A percentile compares a stretch with the other conserved stretches of the same genome.
phyloP scores from a whole-genome alignment of 2,888 invertebrate species.

The Cephus sareptanus region DNA sequence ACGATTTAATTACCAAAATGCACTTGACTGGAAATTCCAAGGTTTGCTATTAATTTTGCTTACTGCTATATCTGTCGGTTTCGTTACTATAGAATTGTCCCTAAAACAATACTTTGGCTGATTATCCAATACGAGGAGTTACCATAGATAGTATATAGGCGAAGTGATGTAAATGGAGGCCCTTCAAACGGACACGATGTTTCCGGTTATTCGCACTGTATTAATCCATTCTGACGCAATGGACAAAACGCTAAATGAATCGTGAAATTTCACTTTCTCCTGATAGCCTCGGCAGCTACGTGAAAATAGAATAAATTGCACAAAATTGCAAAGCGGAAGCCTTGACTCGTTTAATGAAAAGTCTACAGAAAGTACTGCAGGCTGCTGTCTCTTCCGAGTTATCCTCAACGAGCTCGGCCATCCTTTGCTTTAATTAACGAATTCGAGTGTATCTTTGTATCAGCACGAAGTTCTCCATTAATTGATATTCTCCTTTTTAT shows the following conservation, averaged over 20 bases:
- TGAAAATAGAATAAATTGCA: slow-evolving; percentile 42
- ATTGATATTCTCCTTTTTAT: neutral
- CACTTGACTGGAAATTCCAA: neutral
- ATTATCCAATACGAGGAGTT: neutral
- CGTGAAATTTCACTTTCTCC: slow-evolving; percentile 48
- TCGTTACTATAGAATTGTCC: neutral
- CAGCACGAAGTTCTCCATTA: neutral
- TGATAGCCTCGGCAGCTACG: slow-evolving; percentile 8
- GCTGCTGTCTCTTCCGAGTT: neutral
- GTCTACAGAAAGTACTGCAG: slow-evolving; percentile 32
- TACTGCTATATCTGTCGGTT: too few species aligned
- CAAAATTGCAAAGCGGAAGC: slow-evolving; percentile 33
- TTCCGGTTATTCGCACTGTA: slow-evolving; percentile 48
- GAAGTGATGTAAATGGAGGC: slow-evolving; percentile 8
- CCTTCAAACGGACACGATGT: slow-evolving; percentile 31
- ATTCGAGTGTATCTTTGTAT: slow-evolving; percentile 21
- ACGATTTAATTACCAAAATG: neutral
- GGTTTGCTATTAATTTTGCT: neutral
- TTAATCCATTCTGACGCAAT: slow-evolving; percentile 44
- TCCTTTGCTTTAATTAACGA: slow-evolving; percentile 48
- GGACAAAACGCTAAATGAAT: slow-evolving; percentile 55
- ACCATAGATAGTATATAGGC: neutral
- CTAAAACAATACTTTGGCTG: neutral
- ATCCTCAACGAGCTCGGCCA: slow-evolving; percentile 19
- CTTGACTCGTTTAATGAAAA: slow-evolving; percentile 48